phyloP scores from a whole-genome alignment of 2,888 invertebrate genomes.

The Andrena bicolor region DNA sequence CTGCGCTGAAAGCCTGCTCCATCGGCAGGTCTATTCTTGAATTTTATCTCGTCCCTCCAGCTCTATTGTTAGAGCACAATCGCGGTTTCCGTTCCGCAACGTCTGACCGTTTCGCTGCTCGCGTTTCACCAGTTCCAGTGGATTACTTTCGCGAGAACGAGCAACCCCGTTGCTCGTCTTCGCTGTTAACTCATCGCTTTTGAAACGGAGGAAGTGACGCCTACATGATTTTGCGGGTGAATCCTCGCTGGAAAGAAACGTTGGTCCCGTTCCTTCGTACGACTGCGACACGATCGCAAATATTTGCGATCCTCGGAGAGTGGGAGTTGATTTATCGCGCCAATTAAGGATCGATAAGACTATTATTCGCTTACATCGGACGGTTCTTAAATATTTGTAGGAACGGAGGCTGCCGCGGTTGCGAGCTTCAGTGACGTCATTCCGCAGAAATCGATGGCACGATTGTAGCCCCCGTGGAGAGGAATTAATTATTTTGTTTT shows the following conservation, averaged over 20 bases:
- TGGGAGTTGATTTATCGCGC: background rate
- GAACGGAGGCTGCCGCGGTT: background rate
- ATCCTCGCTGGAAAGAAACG: background rate
- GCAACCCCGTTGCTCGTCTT: background rate
- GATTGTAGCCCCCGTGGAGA: background rate
- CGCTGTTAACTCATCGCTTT: background rate
- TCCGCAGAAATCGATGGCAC: slow-evolving; percentile 17
- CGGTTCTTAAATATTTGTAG: background rate
- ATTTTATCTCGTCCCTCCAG: slow-evolving; percentile 7
- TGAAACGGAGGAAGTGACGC: background rate
- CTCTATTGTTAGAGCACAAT: slow-evolving; percentile 20
- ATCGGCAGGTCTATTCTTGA: background rate
- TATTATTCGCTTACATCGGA: background rate
- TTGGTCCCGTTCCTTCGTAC: no score
- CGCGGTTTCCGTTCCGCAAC: slow-evolving; percentile 3
- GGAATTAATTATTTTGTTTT: slow-evolving; percentile 42
- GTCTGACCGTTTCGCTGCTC: background rate
- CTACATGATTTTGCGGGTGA: background rate
- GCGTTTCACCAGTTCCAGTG: background rate
- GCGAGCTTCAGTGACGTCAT: background rate
- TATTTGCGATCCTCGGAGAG: background rate
- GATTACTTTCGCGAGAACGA: background rate
- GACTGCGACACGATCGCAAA: background rate
- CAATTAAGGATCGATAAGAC: background rate
- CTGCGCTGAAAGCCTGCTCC: background rate